Evolutionary conservation across 2,797 vertebrate genomes (phyloP).

Genomic region (Macropus fuliginosus): DNA sequence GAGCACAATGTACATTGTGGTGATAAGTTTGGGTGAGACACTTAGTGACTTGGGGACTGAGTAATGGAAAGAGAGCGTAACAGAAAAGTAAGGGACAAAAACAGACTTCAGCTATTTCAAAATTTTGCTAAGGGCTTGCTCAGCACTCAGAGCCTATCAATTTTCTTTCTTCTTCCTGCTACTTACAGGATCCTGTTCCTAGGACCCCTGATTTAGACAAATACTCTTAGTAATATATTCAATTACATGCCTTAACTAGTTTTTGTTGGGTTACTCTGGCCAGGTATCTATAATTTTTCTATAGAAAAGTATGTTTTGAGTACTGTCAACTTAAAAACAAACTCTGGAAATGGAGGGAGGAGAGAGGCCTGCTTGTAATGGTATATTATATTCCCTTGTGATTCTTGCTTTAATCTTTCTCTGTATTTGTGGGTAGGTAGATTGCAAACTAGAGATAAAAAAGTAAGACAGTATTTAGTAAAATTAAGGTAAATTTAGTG

Average conservation of each 20-base stretch:
- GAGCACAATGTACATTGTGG: background rate
- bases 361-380: background rate
- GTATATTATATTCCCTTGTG: background rate
- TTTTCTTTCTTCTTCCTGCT: background rate
- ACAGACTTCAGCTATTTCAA: background rate
- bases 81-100: background rate
- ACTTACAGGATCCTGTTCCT: conserved; percentile 6
- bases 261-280: conserved; percentile 27
- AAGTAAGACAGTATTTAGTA: background rate
- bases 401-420: background rate
- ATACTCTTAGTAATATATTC: conserved; percentile 8
- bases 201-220: background rate
- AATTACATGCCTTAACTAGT: conserved; percentile 21
- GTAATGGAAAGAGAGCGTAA: background rate
- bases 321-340: conserved; percentile 2
- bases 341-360: background rate
- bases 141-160: background rate
- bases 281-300: conserved; percentile 19
- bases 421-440: background rate
- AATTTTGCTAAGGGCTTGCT: conserved; percentile 12
- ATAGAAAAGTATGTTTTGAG: background rate
- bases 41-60: background rate
- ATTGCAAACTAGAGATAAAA: conserved; percentile 23
- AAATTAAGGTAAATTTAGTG: background rate
- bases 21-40: background rate